Conservation (phyloP, 1,140 invertebrate genomes). For the Pissodes strobi region DNA sequence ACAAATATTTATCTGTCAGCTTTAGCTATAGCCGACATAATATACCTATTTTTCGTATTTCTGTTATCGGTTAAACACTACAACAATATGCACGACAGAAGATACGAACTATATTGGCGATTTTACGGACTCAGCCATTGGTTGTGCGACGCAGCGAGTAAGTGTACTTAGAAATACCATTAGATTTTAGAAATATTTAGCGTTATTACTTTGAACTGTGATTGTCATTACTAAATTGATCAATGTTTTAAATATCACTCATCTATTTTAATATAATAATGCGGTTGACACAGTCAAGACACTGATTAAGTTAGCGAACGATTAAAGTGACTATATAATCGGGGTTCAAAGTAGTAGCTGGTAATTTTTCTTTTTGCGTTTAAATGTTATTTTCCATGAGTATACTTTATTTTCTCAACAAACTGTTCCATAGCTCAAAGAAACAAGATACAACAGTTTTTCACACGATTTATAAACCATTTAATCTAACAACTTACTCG, state of each 20-base stretch:
- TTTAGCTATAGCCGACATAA: conserved; percentile 71
- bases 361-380: no score
- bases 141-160: conserved; percentile 68
- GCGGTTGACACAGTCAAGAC: no score
- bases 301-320: no score
- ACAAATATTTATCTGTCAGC: conserved; percentile 78
- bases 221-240: not conserved
- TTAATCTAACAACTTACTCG: no score
- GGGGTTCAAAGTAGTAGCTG: no score
- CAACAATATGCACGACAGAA: conserved; percentile 56
- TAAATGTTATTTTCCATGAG: no score
- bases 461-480: no score
- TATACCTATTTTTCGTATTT: conserved; percentile 71
- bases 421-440: no score
- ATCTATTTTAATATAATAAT: not conserved
- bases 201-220: not conserved
- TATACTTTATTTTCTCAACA: no score
- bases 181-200: not conserved
- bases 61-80: conserved; percentile 69
- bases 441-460: no score
- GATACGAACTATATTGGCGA: conserved; percentile 57
- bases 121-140: conserved; percentile 65
- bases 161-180: conserved; percentile 47
- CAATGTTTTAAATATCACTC: no score
- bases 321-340: no score